These are phyloP conservation scores for Heteronetta atricapilla DNA, from an alignment of 2,113 vertebrate genomes.

Conservation along the genomic window DNA sequence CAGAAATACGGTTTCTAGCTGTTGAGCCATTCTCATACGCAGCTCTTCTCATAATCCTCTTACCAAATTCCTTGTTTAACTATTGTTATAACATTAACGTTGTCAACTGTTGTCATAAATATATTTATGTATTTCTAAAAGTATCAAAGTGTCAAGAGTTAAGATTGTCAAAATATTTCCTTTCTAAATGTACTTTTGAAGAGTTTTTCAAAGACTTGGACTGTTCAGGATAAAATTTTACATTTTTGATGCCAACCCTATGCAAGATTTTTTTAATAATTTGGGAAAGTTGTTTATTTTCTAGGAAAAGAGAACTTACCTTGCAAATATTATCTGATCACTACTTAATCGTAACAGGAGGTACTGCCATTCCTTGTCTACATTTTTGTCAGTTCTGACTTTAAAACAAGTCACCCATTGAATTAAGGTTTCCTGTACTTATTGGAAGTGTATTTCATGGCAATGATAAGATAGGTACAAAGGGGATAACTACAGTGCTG, in stretches of 20 bases:
- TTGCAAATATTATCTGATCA: neutral
- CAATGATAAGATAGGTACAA: neutral
- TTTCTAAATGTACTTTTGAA: neutral
- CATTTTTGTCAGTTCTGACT: neutral
- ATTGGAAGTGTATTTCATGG: neutral
- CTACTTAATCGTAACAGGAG: neutral
- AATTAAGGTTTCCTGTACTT: neutral
- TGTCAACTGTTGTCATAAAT: neutral
- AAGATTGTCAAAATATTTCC: neutral
- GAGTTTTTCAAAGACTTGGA: neutral
- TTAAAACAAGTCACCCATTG: neutral
- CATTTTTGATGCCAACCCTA: neutral
- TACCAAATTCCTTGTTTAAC: neutral
- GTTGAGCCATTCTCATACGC: neutral
- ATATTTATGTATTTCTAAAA: neutral
- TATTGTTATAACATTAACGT: neutral
- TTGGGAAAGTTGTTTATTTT: neutral
- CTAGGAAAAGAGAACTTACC: neutral
- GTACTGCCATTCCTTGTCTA: neutral
- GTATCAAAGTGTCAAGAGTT: neutral
- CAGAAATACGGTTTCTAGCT: neutral
- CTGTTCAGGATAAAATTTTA: neutral
- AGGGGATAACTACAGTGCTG: neutral
- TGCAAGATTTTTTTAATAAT: neutral
- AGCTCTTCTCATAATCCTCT: neutral